Percentiles rank a stretch among this genome's conserved stretches.
Conservation (phyloP, 1,140 invertebrate species). For the Leptinotarsa defecta region DNA sequence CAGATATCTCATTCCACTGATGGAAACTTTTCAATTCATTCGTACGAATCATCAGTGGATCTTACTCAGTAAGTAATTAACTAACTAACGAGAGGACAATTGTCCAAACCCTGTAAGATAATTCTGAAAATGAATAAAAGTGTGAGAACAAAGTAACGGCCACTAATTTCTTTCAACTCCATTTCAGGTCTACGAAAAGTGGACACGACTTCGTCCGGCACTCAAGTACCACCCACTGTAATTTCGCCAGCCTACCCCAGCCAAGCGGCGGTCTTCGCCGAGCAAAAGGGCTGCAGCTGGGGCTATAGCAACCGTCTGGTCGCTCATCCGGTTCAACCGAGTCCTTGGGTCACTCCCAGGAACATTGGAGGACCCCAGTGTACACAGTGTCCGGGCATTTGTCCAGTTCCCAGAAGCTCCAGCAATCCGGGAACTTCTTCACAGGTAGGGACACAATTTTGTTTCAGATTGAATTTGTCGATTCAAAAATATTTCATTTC, state of each 20-base stretch:
- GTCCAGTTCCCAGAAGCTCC: constrained; percentile 53
- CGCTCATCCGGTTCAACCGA: constrained; percentile 35
- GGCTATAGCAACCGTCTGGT: constrained; percentile 55
- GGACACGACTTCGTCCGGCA: constrained; percentile 39
- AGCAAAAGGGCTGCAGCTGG: constrained; percentile 55
- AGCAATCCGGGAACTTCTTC: constrained; percentile 50
- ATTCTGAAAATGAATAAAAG: no score
- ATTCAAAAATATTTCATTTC: no score
- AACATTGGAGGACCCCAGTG: constrained; percentile 51
- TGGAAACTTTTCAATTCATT: no score
- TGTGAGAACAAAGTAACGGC: no score
- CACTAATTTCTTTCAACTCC: neutral
- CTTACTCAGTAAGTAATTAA: no score
- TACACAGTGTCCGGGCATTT: constrained; percentile 53
- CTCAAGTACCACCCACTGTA: constrained; percentile 39
- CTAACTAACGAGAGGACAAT: no score
- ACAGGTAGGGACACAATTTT: constrained; percentile 27
- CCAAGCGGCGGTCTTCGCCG: constrained; percentile 55
- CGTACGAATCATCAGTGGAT: no score
- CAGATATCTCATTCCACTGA: no score
- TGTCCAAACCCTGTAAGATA: no score
- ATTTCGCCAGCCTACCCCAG: constrained; percentile 41
- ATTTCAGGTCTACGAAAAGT: constrained; percentile 49
- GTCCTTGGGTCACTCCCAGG: constrained; percentile 55
- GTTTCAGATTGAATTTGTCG: no score